Evolutionary conservation across 2,113 vertebrate genomes (phyloP), one percentile per base, ranked within the genome.

Genomic region (Leucopternis melanops): DNA sequence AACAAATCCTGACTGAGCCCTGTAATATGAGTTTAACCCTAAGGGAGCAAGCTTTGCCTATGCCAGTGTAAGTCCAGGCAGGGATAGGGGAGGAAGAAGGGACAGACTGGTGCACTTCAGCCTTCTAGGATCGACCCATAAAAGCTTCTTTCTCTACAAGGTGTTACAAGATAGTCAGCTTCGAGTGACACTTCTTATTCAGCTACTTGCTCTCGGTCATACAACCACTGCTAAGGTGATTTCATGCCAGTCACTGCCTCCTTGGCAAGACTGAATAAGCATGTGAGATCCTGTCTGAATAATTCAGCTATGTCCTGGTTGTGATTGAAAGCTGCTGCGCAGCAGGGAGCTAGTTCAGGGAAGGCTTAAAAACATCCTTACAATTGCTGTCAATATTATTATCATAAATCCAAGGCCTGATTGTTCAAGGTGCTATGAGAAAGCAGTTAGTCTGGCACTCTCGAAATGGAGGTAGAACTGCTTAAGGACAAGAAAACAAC

Each of bases 191-290:
- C 16, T 91, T 91, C 21, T 49, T 88, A 73, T 81, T 92, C 74
- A 74, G 36, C 52, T 74, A 8, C 72, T 67, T 75, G 75, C 47
- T 81, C 66, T 25, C 1, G 3, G 83, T 66, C 31, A 59, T 16
- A 81, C 34, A 94, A 23, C 27, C 34, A 27, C 55, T 47, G 54
- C 72, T 95, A 81, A 93, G 63, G 80, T 81, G 52, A 91, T 95
- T 81, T 95, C 70, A 91, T 78, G 58, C 65, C 69, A 75, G 55
- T 74, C 86, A 86, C 72, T 78, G 49, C 18, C 57, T 89, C 61
- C 8, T 36, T 81, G 65, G 49, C 69, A 91, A 44, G 55, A 63
- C 38, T 94, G 80, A 92, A 86, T 70, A 89, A 73, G 59, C 57
- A 22, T 67, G 72, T 34, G 72, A 92, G 75, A 89, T 74, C 65